phyloP scores from a whole-genome alignment of 2,888 invertebrate genomes.

The Trichopria drosophilae region DNA sequence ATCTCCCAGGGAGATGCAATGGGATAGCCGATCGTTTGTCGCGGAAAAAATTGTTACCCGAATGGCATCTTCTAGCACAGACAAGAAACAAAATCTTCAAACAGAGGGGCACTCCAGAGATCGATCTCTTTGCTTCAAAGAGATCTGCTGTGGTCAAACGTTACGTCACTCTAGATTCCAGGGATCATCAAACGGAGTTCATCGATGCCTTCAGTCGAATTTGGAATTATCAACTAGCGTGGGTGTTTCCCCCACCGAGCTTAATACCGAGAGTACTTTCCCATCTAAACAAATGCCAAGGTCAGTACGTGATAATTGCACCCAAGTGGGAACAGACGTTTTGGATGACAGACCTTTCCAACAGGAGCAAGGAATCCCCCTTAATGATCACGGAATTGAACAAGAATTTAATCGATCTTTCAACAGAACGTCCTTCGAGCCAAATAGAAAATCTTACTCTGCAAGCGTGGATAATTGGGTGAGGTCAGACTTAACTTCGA shows the following conservation, averaged over 20 bases:
- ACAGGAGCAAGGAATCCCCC: slow-evolving; percentile 19
- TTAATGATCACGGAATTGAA: slow-evolving; percentile 19
- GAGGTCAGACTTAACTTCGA: slow-evolving; percentile 19
- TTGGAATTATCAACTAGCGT: too few species aligned
- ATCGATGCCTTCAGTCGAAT: too few species aligned
- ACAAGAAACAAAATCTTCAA: too few species aligned
- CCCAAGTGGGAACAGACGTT: slow-evolving; percentile 30
- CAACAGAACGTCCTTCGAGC: slow-evolving; percentile 25
- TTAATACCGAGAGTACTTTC: slow-evolving; percentile 28
- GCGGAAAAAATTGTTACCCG: slow-evolving; percentile 20
- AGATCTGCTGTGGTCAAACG: too few species aligned
- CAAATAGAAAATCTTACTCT: slow-evolving; percentile 27
- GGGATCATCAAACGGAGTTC: too few species aligned
- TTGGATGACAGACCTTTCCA: slow-evolving; percentile 25
- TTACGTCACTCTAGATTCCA: too few species aligned
- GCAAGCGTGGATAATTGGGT: slow-evolving; percentile 32
- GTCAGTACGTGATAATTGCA: slow-evolving; percentile 22
- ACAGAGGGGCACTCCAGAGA: too few species aligned
- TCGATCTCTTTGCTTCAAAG: too few species aligned
- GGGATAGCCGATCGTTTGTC: slow-evolving; percentile 43
- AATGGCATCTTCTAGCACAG: slow-evolving; percentile 36
- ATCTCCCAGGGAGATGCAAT: slow-evolving; percentile 43
- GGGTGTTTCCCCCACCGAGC: slow-evolving; percentile 31
- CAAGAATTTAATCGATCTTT: slow-evolving; percentile 23
- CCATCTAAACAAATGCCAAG: slow-evolving; percentile 28